Evolutionary conservation across 2,888 invertebrate species (phyloP), one percentile per base, ranked within the genome.

Genomic region (Lepidocyrtoides sp.): DNA sequence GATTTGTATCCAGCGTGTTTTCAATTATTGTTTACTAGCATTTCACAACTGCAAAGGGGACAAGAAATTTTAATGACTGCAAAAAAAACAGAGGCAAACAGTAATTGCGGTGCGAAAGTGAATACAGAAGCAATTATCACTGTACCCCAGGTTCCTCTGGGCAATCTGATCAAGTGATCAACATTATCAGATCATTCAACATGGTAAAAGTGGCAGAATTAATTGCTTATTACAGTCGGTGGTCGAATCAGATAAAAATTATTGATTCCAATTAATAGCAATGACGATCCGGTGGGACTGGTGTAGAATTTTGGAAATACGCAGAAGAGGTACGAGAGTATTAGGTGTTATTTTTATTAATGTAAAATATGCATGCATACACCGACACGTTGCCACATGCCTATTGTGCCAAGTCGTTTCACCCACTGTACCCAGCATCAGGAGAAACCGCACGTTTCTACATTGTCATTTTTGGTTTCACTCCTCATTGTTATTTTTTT

Each of bases 241-340:
- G 66, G 41, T 44, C 12, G 3, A 44, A 83, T 66, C 48, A 83
- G 66, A 32, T 83, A 14, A 17, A 57, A 36, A 3, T n/a, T 79
- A 82, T 23, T 41, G 60, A 83, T 66, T 63, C 44, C 83, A 83
- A 66, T 63, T 63, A 83, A 60, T 23, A n/a, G n/a, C n/a, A 23
- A 82, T 29, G 41, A 82, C 26, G 60, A 8, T 32, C 14, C 17
- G 0, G 17, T n/a, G 17, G n/a, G 54, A 54, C 17, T 5, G 17
- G n/a, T 54, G 36, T 26, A 8, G 26, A 1, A 26, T 60, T 23
- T 4, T 54, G 54, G 17, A 54, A 54, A n/a, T 5, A 54, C 54
- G n/a, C n/a, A n/a, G n/a, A n/a, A n/a, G n/a, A n/a, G n/a, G n/a
- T n/a, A n/a, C n/a, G n/a, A n/a, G n/a, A n/a, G n/a, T n/a, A n/a